These are phyloP conservation scores for Crenichthys baileyi DNA, from an alignment of 2,797 vertebrate genomes.

Conservation along the genomic window DNA sequence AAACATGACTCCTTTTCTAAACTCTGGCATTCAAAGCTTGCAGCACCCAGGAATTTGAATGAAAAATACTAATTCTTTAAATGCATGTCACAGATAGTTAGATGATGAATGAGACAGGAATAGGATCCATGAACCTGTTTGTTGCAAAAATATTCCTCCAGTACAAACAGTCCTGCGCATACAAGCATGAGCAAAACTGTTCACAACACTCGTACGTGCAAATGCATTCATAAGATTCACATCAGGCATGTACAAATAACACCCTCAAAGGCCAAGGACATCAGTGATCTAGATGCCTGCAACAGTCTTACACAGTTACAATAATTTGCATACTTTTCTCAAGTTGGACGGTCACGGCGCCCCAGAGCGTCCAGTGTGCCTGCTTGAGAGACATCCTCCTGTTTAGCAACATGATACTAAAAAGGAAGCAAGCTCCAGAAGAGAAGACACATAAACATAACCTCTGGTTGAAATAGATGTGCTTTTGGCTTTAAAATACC, in stretches of 20 bases:
- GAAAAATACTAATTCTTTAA: not conserved
- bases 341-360: constrained; percentile 39
- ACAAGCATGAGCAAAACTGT: not conserved
- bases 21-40: not conserved
- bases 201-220: not conserved
- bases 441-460: not conserved
- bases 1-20: not conserved
- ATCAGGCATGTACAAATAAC: constrained; percentile 9
- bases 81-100: not conserved
- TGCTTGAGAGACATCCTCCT: constrained; percentile 38
- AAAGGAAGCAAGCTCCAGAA: constrained; percentile 29
- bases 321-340: constrained; percentile 47
- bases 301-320: constrained; percentile 44
- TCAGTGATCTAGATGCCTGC: constrained; percentile 7
- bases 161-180: constrained; percentile 14
- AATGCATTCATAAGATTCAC: constrained; percentile 14
- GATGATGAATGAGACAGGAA: not conserved
- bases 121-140: constrained; percentile 3
- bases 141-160: constrained; percentile 16
- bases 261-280: constrained; percentile 20
- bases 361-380: constrained; percentile 9
- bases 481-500: constrained; percentile 1
- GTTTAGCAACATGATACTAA: constrained; percentile 33
- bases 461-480: not conserved
- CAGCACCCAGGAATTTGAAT: not conserved